phyloP scores from a whole-genome alignment of 2,888 invertebrate species.

The Conomelus anceps region DNA sequence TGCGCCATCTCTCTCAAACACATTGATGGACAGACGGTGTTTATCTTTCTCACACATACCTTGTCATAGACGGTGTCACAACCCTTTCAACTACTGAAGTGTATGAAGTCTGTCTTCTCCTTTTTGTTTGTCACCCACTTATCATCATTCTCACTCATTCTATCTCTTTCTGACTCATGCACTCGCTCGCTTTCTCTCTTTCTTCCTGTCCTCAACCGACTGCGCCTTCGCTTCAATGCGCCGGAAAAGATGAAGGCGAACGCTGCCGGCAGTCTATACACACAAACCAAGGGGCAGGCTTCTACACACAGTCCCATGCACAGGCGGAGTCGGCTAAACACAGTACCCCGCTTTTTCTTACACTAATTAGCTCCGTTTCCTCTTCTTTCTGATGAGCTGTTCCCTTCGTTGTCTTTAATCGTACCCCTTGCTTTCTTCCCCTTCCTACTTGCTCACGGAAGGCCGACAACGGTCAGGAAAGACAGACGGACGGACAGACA shows the following conservation, averaged over 20 bases:
- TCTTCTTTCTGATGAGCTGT: background rate
- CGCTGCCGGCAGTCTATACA: background rate
- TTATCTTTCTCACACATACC: no score
- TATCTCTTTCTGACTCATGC: no score
- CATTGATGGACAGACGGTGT: no score
- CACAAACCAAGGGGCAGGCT: background rate
- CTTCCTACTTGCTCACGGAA: background rate
- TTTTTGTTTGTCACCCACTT: background rate
- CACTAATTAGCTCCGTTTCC: slow-evolving; percentile 6
- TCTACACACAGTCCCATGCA: background rate
- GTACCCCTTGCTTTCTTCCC: background rate
- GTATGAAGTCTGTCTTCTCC: background rate
- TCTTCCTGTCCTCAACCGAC: background rate
- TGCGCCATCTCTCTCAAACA: no score
- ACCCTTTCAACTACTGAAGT: background rate
- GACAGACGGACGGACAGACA: slow-evolving; percentile 7
- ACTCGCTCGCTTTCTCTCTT: no score
- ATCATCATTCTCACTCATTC: background rate
- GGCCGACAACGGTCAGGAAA: background rate
- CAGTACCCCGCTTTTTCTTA: slow-evolving; percentile 6
- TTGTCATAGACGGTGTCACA: no score
- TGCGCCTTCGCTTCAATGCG: background rate
- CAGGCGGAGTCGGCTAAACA: background rate
- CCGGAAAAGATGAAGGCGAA: background rate
- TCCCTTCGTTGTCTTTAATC: background rate